Percentiles rank a stretch among this genome's conserved stretches.
These are phyloP conservation scores for Hylyphantes graminicola DNA, from an alignment of 1,140 invertebrate genomes.

Conservation along the genomic window DNA sequence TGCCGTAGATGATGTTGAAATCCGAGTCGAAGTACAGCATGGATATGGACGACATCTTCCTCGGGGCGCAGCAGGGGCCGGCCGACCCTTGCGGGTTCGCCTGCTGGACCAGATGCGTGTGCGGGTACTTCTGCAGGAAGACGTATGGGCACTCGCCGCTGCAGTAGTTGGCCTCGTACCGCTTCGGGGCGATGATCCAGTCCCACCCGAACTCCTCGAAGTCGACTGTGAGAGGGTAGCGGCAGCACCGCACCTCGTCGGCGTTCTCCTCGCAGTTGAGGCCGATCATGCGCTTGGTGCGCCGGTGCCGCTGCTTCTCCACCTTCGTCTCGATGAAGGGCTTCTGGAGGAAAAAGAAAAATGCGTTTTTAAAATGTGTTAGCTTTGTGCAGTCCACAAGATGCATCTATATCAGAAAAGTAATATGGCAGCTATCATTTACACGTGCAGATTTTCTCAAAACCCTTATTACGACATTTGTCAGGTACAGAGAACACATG, in stretches of 20 bases:
- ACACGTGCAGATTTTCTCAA: too few species aligned
- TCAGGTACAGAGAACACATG: too few species aligned
- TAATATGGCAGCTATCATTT: too few species aligned
- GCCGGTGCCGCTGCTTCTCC: conserved; percentile 73
- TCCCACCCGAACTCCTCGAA: conserved; percentile 98
- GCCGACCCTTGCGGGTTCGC: conserved; percentile 77
- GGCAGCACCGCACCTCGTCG: conserved; percentile 85
- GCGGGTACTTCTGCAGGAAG: conserved; percentile 89
- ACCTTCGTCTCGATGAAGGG: conserved; percentile 84
- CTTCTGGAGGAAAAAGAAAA: conserved; percentile 72
- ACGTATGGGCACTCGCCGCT: conserved; percentile 91
- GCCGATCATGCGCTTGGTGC: conserved; percentile 79
- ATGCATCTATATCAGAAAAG: background rate
- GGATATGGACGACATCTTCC: conserved; percentile 87
- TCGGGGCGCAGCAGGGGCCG: conserved; percentile 89
- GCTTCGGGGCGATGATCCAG: conserved; percentile 96
- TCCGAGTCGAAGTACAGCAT: conserved; percentile 94
- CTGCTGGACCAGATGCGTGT: conserved; percentile 91
- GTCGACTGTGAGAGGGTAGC: conserved; percentile 92
- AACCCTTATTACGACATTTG: too few species aligned
- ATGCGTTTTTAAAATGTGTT: background rate
- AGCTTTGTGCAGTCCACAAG: background rate
- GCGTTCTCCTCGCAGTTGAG: conserved; percentile 82
- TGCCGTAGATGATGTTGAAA: conserved; percentile 87
- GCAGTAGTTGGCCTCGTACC: conserved; percentile 97